Evolutionary conservation across 2,113 vertebrate genomes (phyloP).

Genomic region (Todiramphus chloris): DNA sequence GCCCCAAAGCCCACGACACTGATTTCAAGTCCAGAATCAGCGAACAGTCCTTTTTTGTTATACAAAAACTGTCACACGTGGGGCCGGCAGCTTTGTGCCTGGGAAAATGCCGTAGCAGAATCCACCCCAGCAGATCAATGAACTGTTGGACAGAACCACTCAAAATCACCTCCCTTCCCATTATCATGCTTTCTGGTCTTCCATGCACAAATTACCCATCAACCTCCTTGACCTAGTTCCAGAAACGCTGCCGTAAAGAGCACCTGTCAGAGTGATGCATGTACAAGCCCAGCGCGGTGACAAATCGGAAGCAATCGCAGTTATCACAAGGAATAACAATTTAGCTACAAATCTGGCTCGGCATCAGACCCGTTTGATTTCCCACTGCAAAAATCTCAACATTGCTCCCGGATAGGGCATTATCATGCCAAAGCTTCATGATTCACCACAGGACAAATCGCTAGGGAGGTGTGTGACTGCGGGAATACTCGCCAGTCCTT

Average conservation of each 20-base stretch:
- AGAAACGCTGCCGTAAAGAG: neutral
- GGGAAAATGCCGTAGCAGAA: neutral
- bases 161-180: conserved; percentile 35
- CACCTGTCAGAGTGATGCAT: conserved; percentile 53
- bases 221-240: conserved; percentile 17
- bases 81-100: neutral
- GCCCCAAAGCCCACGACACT: neutral
- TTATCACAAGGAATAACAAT: conserved; percentile 45
- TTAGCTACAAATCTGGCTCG: neutral
- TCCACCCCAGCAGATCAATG: conserved; percentile 21
- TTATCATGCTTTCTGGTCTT: conserved; percentile 52
- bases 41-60: neutral
- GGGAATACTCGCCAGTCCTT: neutral
- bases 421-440: neutral
- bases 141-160: conserved; percentile 41
- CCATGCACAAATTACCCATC: conserved; percentile 48
- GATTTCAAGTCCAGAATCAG: neutral
- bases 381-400: neutral
- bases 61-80: neutral
- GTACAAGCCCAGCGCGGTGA: neutral
- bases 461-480: neutral
- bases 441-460: neutral
- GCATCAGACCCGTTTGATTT: neutral
- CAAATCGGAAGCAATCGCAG: conserved; percentile 18
- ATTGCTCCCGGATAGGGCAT: neutral